Conservation (phyloP, 2,888 invertebrate genomes). For the Xestoiulus laeticollis region DNA sequence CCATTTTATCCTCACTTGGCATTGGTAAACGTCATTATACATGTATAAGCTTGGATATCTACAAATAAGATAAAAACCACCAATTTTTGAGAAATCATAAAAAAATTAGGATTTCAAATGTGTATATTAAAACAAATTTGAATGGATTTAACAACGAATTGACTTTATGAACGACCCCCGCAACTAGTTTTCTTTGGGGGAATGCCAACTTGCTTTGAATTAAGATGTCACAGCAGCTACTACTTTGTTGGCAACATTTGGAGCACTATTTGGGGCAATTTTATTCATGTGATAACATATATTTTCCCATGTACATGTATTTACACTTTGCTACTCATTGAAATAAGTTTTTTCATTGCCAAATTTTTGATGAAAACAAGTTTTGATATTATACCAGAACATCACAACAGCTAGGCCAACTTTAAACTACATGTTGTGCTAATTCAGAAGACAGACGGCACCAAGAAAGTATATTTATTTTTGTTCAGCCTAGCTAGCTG, state of each 20-base stretch:
- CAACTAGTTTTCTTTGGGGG: not conserved
- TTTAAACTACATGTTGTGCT: not conserved
- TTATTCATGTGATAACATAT: not conserved
- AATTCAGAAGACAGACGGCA: not conserved
- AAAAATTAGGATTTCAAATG: no score
- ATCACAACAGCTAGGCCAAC: not conserved
- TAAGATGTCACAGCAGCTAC: not conserved
- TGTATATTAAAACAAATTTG: no score
- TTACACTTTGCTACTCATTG: not conserved
- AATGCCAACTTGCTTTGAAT: not conserved
- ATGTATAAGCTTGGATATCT: no score
- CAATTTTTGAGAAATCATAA: no score
- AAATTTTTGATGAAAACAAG: not conserved
- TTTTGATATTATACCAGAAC: not conserved
- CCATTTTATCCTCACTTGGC: no score
- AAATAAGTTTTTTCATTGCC: not conserved
- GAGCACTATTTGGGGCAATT: not conserved
- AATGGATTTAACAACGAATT: not conserved
- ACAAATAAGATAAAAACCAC: no score
- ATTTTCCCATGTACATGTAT: not conserved
- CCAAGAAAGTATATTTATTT: not conserved
- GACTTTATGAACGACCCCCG: not conserved
- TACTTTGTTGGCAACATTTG: not conserved
- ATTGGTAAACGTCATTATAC: no score
- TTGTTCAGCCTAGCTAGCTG: not conserved